Percentiles rank a stretch among this genome's conserved stretches.
These are phyloP conservation scores for Aurelia sp. DNA, from an alignment of 30 jellyfish, hydroid and myxozoan genomes.

Conservation along the genomic window DNA sequence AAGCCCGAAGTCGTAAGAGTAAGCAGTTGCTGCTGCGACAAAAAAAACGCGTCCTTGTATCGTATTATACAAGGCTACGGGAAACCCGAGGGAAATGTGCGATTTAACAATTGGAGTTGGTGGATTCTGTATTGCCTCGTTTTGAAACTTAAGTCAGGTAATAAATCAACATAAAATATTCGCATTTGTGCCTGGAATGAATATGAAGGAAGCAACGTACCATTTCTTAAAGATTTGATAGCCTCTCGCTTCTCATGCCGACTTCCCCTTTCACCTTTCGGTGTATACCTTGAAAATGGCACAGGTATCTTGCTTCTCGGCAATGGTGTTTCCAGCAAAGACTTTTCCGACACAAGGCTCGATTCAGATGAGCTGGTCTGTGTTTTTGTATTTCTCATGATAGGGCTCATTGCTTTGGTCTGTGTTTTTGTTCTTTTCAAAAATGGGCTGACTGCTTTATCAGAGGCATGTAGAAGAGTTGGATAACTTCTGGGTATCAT, in stretches of 20 bases:
- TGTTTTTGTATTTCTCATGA: constrained; percentile 27
- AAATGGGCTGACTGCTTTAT: constrained; percentile 52
- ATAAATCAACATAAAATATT: too few relatives aligned
- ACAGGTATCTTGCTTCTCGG: constrained; percentile 74
- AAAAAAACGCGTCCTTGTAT: too few relatives aligned
- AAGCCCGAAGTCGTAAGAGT: too few relatives aligned
- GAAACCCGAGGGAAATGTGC: too few relatives aligned
- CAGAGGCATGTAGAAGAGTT: neutral
- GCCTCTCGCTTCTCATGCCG: constrained; percentile 4
- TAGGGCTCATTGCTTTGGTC: too few relatives aligned
- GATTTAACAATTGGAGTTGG: too few relatives aligned
- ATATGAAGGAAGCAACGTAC: neutral
- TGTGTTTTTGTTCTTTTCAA: neutral
- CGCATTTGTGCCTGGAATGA: too few relatives aligned
- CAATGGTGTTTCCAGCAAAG: constrained; percentile 61
- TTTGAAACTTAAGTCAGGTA: too few relatives aligned
- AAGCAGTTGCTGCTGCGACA: too few relatives aligned
- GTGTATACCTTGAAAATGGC: constrained; percentile 68
- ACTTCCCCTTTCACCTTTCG: constrained; percentile 15
- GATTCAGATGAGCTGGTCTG: constrained; percentile 77
- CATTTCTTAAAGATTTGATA: neutral
- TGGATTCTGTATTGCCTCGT: too few relatives aligned
- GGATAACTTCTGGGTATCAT: constrained; percentile 4
- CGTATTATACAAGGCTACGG: too few relatives aligned
- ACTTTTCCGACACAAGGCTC: constrained; percentile 60